These are phyloP conservation scores for Pandion haliaetus DNA, from an alignment of 2,113 vertebrate species.

Conservation along the genomic window DNA sequence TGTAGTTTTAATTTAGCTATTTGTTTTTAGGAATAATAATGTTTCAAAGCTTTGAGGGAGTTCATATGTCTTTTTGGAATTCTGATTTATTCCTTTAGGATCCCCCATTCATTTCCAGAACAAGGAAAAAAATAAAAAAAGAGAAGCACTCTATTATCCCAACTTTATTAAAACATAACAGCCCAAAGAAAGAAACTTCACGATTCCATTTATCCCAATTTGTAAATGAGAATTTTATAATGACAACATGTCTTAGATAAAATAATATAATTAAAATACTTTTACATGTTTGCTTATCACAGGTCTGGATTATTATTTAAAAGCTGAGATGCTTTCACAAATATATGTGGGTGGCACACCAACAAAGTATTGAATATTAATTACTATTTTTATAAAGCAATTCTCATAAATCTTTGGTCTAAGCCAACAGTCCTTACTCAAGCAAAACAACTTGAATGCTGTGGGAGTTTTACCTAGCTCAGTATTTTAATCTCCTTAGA, in stretches of 20 bases:
- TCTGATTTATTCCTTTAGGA: background rate
- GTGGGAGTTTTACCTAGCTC: conserved; percentile 37
- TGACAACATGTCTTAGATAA: background rate
- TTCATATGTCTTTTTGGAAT: background rate
- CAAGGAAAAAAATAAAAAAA: background rate
- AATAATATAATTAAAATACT: background rate
- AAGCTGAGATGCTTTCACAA: background rate
- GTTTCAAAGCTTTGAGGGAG: background rate
- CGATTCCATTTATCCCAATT: background rate
- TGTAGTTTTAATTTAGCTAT: background rate
- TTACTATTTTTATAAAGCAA: conserved; percentile 21
- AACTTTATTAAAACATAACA: background rate
- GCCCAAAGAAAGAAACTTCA: background rate
- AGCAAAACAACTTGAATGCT: conserved; percentile 32
- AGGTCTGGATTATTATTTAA: background rate
- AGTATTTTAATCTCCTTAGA: conserved; percentile 12
- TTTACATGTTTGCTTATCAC: background rate
- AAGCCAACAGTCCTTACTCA: conserved; percentile 18
- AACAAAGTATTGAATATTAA: conserved; percentile 38
- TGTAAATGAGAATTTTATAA: background rate
- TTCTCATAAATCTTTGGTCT: conserved; percentile 13
- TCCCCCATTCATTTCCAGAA: background rate
- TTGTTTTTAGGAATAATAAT: conserved; percentile 7
- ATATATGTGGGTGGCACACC: background rate
- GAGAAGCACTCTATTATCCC: background rate